Evolutionary conservation across 2,797 vertebrate species (phyloP).

Genomic region (Aphelocoma californica): DNA sequence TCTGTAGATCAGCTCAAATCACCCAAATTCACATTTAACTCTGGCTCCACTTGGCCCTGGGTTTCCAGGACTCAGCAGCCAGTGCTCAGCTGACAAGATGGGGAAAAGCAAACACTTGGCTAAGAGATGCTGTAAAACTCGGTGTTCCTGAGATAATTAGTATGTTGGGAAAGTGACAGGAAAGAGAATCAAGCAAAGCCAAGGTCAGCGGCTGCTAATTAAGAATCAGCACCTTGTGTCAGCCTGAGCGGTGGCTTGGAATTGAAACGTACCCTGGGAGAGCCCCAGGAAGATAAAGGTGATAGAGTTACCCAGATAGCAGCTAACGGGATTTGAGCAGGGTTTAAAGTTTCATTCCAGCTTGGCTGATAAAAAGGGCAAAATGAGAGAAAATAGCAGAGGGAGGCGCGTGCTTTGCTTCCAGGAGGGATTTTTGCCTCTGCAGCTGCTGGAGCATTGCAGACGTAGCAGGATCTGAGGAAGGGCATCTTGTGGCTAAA

Average conservation of each 20-base stretch:
- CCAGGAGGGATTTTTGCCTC: conserved; percentile 19
- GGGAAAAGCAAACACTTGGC: not conserved
- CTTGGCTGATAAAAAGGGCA: conserved; percentile 29
- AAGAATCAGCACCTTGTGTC: conserved; percentile 68
- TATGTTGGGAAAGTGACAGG: conserved; percentile 64
- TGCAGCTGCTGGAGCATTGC: not conserved
- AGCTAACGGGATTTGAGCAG: conserved; percentile 12
- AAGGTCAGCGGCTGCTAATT: conserved; percentile 66
- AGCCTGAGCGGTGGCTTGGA: conserved; percentile 44
- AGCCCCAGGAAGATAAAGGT: conserved; percentile 32
- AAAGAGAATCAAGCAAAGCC: conserved; percentile 55
- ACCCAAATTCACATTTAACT: not conserved
- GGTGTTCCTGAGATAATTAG: conserved; percentile 61
- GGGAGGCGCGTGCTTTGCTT: not conserved
- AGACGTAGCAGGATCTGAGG: not conserved
- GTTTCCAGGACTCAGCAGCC: not conserved
- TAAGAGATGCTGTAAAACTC: not conserved
- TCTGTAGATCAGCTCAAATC: not conserved
- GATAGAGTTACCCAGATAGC: conserved; percentile 53
- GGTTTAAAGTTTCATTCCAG: conserved; percentile 26
- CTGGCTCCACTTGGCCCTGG: not conserved
- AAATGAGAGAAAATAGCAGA: conserved; percentile 18
- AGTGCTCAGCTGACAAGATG: not conserved
- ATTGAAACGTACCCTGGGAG: conserved; percentile 54
- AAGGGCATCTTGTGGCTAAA: not conserved